phyloP scores from a whole-genome alignment of 1,140 invertebrate species.

The Sinonovacula constricta region DNA sequence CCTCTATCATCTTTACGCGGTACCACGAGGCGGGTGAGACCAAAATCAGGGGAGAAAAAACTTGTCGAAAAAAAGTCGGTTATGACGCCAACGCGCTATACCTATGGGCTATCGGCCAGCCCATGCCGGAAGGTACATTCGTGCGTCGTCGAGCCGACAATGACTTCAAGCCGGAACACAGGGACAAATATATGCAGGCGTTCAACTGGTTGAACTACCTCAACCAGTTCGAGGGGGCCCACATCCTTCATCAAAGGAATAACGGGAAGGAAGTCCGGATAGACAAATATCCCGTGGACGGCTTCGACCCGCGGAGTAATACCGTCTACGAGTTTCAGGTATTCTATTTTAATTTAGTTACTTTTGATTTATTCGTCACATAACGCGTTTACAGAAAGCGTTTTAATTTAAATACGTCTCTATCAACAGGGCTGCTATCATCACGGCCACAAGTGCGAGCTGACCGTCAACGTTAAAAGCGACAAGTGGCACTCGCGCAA shows the following conservation, averaged over 20 bases:
- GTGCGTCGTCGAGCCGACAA: conserved; percentile 23
- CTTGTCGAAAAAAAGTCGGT: conserved; percentile 30
- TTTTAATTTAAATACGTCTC: no score
- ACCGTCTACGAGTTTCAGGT: no score
- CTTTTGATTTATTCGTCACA: no score
- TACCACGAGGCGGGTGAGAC: conserved; percentile 17
- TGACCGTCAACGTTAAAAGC: conserved; percentile 4
- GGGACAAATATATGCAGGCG: conserved; percentile 17
- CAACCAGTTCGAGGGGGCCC: not conserved
- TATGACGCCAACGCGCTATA: conserved; percentile 56
- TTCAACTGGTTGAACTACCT: conserved; percentile 49
- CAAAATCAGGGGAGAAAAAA: conserved; percentile 4
- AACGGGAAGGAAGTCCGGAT: not conserved
- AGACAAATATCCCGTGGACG: conserved; percentile 28
- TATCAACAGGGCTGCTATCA: conserved; percentile 55
- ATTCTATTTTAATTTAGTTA: no score
- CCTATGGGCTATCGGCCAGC: conserved; percentile 39
- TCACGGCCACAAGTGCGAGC: conserved; percentile 45
- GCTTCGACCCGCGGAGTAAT: not conserved
- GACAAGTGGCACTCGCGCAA: not conserved
- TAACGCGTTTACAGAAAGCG: no score
- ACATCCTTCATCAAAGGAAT: conserved; percentile 29
- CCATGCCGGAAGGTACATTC: conserved; percentile 51
- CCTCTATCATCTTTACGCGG: conserved; percentile 34
- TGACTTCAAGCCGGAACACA: conserved; percentile 32